Evolutionary conservation across 2,888 invertebrate genomes (phyloP), one percentile per base, ranked within the genome.

Genomic region (Sminthurides aquaticus): DNA sequence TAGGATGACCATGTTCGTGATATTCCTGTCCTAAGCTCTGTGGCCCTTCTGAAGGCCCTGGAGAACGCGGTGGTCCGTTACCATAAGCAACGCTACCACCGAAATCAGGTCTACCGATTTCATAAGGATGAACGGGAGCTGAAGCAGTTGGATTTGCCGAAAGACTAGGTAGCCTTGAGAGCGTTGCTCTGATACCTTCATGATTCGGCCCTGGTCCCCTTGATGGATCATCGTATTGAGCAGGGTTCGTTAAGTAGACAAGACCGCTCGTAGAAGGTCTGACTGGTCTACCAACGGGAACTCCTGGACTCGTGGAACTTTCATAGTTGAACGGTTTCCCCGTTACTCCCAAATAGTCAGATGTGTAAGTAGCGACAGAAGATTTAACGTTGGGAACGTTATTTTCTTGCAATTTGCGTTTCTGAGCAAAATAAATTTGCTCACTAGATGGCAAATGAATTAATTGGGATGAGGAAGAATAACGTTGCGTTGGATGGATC

Each of bases 91-190:
- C 74, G 43, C 69, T 67, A 25, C 67, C 64, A 0, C 74, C 74
- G 62, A 71, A 74, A 52, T 72, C 74, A 5, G 66, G 67, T 3
- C 70, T 62, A 1, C 72, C 72, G 2, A 71, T 67, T 65, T 71
- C 72, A 52, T 72, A 72, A 2, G 71, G 71, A 69, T 73, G 71
- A n/a, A 70, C 68, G 26, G 69, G 69, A 27, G 68, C 67, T 0
- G 73, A 64, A n/a, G 61, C 26, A 1, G 68, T 58, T 2, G 62
- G 52, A 2, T 65, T 22, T 5, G 61, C 22, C 15, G 65, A 57
- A 11, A 59, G 48, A 28, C 49, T 61, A 2, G 71, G 72, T 5
- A 71, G 64, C 18, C 70, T 29, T 0, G 69, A 62, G 8, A 74
- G 55, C 25, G 60, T 34, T 57, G 72, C 71, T 49, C 71, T 69